Evolutionary conservation across 2,113 vertebrate genomes (phyloP).

Genomic region (Ochotona princeps): DNA sequence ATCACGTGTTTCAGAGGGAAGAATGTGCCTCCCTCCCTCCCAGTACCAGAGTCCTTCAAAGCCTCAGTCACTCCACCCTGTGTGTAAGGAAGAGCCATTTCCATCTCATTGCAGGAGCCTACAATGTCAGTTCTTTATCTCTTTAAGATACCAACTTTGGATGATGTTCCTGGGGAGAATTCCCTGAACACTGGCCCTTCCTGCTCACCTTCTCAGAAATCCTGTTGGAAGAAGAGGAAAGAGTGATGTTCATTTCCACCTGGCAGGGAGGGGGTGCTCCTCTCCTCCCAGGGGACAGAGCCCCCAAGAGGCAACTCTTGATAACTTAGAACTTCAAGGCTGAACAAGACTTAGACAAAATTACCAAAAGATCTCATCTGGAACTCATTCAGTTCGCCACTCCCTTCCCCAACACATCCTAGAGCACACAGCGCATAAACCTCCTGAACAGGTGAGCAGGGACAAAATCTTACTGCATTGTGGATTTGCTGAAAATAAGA

Average conservation of each 20-base stretch:
- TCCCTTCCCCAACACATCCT: too few relatives aligned
- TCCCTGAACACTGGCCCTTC: not conserved
- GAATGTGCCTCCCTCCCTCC: not conserved
- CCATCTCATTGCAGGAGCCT: not conserved
- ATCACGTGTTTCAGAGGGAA: not conserved
- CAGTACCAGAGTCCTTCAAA: not conserved
- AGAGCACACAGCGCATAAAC: not conserved
- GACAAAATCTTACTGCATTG: not conserved
- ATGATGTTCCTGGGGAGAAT: not conserved
- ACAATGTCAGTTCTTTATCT: not conserved
- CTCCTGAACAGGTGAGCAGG: not conserved
- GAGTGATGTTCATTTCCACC: not conserved
- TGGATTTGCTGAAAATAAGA: not conserved
- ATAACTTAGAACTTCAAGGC: not conserved
- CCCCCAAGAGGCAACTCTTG: not conserved
- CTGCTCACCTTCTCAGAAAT: not conserved
- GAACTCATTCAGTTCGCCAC: not conserved
- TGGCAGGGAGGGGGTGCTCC: not conserved
- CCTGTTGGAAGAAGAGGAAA: not conserved
- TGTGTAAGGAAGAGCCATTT: not conserved
- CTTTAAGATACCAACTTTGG: not conserved
- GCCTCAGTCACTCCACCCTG: not conserved
- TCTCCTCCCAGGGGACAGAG: not conserved
- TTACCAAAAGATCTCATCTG: not conserved
- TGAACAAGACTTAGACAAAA: not conserved